Base-by-base conservation (phyloP, 1,140 invertebrate genomes). In the Heliconius nattereri region DNA sequence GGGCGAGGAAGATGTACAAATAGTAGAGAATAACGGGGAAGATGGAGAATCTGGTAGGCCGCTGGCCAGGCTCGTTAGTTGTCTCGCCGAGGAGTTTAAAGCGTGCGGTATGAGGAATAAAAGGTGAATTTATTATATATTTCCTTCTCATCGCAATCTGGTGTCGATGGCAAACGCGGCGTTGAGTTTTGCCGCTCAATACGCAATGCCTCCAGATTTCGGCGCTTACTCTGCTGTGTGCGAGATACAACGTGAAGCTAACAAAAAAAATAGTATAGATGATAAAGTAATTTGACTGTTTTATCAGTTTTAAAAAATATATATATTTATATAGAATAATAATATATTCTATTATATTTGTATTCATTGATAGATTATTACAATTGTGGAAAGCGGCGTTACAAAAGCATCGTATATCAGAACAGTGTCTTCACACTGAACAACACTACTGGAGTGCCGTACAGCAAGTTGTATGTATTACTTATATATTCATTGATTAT, bases 371-470 rank as follows among this genome's bases (percentile, higher is more conserved):
- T 80, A 92, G 92, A 37, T 73, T 94, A 9, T 73, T 94, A n/a
- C 90, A 91, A 76, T 57, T 94, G 66, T 94, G 92, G 92, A 88
- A 88, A 2, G 92, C 89, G 1, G 89, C 92, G 32, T 75, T 93
- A 37, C 87, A 88, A 78, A 84, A 86, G 19, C 87, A 89, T 45
- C 75, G 81, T 11, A 75, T 90, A 23, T 79, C 88, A 0, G 91
- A 90, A 29, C 76, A 84, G 1, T 82, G 95, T 60, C 89, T 96
- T 6, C 98, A 98, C 92, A 96, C 97, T 83, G 96, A 98, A 85
- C 96, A 96, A 20, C 97, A 98, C 92, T 97, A 98, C 84, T 99
- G 98, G 98, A 96, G 96, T 49, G 97, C 97, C 87, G 97, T 98
- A 32, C 98, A 99, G 92, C 96, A 96, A 86, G 97, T 98, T 83